These are phyloP conservation scores for Cisticola juncidis DNA, from an alignment of 2,113 vertebrate genomes.

Conservation along the genomic window DNA sequence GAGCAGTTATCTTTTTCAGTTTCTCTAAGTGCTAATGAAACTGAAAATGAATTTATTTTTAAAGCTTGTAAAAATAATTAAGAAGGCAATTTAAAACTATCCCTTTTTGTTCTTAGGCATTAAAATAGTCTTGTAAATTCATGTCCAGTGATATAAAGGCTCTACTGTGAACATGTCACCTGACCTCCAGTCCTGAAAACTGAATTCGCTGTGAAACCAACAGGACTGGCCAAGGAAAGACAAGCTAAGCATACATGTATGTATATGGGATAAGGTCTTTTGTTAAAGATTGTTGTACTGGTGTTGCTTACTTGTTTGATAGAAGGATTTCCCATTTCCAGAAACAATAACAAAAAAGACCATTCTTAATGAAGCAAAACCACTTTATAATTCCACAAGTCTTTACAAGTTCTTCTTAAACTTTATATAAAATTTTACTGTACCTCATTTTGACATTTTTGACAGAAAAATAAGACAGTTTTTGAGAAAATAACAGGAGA, in stretches of 20 bases:
- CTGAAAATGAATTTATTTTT: not conserved
- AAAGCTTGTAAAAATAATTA: not conserved
- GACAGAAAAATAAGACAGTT: not conserved
- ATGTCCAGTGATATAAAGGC: not conserved
- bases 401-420: not conserved
- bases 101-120: not conserved
- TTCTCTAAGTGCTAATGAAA: not conserved
- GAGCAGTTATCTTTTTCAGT: not conserved
- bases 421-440: not conserved
- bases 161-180: not conserved
- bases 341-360: not conserved
- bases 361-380: not conserved
- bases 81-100: not conserved
- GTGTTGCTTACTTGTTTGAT: not conserved
- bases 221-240: not conserved
- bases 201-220: not conserved
- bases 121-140: not conserved
- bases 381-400: not conserved
- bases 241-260: accelerated
- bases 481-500: not conserved
- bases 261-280: not conserved
- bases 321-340: not conserved
- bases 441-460: not conserved
- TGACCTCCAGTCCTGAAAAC: not conserved
- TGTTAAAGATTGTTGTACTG: not conserved